These are phyloP conservation scores for Hyperoodon ampullatus DNA, from an alignment of 2,113 vertebrate species.

Conservation along the genomic window DNA sequence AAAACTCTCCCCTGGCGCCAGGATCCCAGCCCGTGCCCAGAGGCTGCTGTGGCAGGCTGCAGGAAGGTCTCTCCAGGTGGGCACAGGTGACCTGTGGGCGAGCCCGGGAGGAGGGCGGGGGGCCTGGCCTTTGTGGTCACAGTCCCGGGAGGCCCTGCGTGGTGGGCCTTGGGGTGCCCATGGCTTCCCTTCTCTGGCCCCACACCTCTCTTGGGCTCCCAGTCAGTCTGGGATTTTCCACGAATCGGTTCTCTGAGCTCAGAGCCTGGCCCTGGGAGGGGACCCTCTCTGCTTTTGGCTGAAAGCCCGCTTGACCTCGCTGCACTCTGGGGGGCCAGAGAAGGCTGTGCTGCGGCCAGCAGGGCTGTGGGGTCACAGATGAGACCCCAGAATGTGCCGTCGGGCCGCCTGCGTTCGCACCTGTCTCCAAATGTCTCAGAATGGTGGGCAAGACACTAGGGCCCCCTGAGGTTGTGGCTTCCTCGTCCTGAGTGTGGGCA, in stretches of 20 bases:
- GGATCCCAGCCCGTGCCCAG: accelerated
- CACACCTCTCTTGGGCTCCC: neutral
- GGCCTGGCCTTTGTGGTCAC: neutral
- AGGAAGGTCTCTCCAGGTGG: neutral
- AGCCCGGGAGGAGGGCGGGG: neutral
- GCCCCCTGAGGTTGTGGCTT: neutral
- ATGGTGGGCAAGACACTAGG: accelerated
- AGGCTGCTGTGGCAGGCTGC: neutral
- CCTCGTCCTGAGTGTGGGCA: neutral
- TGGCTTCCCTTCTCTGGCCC: neutral
- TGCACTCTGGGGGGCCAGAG: accelerated
- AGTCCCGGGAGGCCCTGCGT: accelerated
- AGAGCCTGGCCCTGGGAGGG: neutral
- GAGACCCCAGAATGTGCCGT: neutral
- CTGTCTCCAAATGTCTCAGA: neutral
- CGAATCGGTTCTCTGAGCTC: no score
- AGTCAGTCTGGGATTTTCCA: accelerated
- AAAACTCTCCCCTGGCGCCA: accelerated
- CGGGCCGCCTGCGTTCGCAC: accelerated
- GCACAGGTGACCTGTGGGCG: accelerated
- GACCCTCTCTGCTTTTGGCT: neutral
- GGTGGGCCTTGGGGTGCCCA: neutral
- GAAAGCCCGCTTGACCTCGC: neutral
- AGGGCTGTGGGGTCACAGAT: neutral
- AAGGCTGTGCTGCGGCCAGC: accelerated